A percentile compares a stretch with the other conserved stretches of the same genome.
phyloP scores from a whole-genome alignment of 2,797 vertebrate species.

The Eospalax fontanierii region DNA sequence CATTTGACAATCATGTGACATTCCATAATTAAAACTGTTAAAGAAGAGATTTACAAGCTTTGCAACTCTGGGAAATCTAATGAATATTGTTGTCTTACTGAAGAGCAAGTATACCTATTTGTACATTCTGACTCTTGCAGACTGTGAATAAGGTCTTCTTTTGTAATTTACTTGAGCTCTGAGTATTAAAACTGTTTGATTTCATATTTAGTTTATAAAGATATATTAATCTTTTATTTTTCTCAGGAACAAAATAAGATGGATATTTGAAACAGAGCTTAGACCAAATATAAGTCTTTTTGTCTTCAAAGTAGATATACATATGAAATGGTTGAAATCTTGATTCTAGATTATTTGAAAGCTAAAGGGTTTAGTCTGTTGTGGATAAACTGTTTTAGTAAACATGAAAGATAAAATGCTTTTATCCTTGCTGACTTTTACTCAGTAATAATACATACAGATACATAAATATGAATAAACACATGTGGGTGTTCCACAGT shows the following conservation, averaged over 20 bases:
- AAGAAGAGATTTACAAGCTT: not conserved
- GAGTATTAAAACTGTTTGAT: too few species aligned
- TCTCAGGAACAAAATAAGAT: too few species aligned
- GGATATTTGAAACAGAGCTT: too few species aligned
- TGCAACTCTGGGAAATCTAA: not conserved
- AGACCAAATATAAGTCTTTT: too few species aligned
- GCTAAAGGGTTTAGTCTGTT: not conserved
- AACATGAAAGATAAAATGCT: not conserved
- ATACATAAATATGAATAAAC: not conserved
- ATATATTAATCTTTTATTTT: too few species aligned
- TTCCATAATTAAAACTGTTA: conserved; percentile 57
- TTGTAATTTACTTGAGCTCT: too few species aligned
- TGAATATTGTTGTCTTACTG: not conserved
- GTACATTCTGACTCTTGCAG: too few species aligned
- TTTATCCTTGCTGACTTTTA: not conserved
- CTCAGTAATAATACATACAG: not conserved
- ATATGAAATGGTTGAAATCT: too few species aligned
- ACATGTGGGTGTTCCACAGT: not conserved
- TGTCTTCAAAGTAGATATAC: too few species aligned
- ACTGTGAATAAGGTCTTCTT: too few species aligned
- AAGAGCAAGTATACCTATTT: not conserved
- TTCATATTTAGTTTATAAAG: too few species aligned
- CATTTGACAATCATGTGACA: conserved; percentile 44
- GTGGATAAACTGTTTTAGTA: not conserved
- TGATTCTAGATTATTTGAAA: too few species aligned